phyloP scores from a whole-genome alignment of 2,113 vertebrate species.

The Notechis scutatus region DNA sequence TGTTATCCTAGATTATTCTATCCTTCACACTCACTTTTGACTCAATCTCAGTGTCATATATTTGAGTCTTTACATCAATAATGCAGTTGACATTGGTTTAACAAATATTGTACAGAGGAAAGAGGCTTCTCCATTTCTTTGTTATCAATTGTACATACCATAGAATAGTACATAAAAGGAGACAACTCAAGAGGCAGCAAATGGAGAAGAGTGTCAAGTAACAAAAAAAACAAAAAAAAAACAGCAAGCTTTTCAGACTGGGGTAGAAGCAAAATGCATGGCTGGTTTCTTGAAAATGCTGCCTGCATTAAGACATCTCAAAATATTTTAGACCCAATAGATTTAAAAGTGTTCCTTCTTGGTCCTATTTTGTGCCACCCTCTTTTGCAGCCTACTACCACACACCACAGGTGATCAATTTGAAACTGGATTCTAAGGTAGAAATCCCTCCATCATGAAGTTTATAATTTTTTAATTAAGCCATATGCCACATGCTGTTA shows the following conservation, averaged over 20 bases:
- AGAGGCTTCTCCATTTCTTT: not conserved
- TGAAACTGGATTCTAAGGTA: not conserved
- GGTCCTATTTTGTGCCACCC: not conserved
- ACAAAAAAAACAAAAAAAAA: not conserved
- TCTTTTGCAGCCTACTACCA: not conserved
- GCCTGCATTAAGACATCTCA: not conserved
- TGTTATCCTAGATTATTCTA: not conserved
- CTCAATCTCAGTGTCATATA: not conserved
- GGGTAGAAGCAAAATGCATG: not conserved
- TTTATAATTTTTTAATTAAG: not conserved
- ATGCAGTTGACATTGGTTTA: not conserved
- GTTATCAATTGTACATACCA: not conserved
- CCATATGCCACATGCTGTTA: not conserved
- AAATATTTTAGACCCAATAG: not conserved
- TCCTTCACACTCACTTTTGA: constrained; percentile 2
- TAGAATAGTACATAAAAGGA: not conserved
- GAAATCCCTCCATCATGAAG: not conserved
- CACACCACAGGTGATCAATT: not conserved
- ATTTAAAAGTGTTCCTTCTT: not conserved
- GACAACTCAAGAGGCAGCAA: not conserved
- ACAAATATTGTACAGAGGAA: not conserved
- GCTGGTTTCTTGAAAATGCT: not conserved
- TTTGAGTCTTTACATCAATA: constrained; percentile 19
- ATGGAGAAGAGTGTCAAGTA: not conserved
- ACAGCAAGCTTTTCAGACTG: not conserved